Base-by-base conservation (phyloP, 2,113 vertebrate genomes). In the Thalassoma bifasciatum region DNA sequence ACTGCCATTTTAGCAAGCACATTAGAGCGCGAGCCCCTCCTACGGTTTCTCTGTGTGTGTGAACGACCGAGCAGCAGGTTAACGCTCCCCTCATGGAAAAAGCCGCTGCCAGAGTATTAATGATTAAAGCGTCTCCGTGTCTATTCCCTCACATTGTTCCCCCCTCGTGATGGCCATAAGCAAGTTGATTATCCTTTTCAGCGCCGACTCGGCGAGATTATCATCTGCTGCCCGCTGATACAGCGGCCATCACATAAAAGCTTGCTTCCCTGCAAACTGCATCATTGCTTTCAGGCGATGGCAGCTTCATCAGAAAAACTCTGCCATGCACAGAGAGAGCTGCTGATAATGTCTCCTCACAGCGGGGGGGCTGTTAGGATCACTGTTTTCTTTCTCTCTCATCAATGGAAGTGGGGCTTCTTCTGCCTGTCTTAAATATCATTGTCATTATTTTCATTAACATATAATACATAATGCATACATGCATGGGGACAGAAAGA, bases 171-270 rank as follows among this genome's bases (percentile, higher is more conserved):
- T 75, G 81, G 80, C 82, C 71, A 80, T 89, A 75, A 92, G 83
- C 76, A 22, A 86, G 77, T 89, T 91, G 89, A 94, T 93, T 89
- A 92, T 90, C 76, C 81, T 90, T 91, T 92, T 86, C 89, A 83
- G 75, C 8, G 50, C 81, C 69, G 58, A 71, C 81, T 85, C 59
- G 16, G 81, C 69, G 66, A 87, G 86, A 92, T 91, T 84, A 90
- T 90, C 87, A 93, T 92, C 88, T 85, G 84, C 80, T 80, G 77
- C 91, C 89, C 79, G 87, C 89, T 86, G 90, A 88, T 90, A 84
- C 79, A 34, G 67, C 17, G 50, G 77, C 85, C 90, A 82, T 88
- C 81, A 80, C 81, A 77, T 84, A 50, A 90, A 79, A 68, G 79
- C 83, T 74, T 64, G 73, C 79, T 85, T 81, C 84, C 81, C 68